Base-by-base conservation (phyloP, 2,797 vertebrate species). In the Psittacula echo region DNA sequence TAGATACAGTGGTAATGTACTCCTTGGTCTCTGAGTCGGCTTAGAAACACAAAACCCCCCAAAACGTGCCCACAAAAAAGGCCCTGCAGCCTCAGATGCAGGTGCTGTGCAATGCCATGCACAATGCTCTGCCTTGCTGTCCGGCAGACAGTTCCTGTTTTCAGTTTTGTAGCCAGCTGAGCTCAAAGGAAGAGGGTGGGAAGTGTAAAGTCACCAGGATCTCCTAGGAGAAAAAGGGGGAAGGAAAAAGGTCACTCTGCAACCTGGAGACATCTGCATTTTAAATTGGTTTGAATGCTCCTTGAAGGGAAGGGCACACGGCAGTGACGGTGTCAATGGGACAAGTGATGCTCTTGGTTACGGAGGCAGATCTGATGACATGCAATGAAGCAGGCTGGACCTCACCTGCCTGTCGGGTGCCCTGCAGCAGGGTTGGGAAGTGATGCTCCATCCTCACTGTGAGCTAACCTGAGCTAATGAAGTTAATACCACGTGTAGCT, bases 371-470 rank as follows among this genome's bases (percentile, higher is more conserved):
- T 45, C 44, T 32, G 45, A 20, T 34, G 81, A 30, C 7, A 11
- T 3, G 11, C 10, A 5, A 11, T 14, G 79, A 27, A 21, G 58
- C 47, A 9, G 70, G 32, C 44, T 8, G 53, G 34, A 7, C 19
- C 44, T 68, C 39, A 4, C 13, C 48, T 11, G 32, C n/a, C 24
- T 34, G 22, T 24, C n/a, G 10, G 22, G 56, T 34, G 56, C 56
- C 56, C 56, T 22, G 5, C n/a, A 58, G 56, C 56, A 58, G 22
- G 64, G 60, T 67, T 26, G 23, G 7, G 44, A 7, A 20, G 20
- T 1, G 26, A 32, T 56, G 72, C 47, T 68, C 6, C 2, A 0
- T 30, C 3, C 16, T 32, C 56, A 0, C 70, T 2, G 47, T 0
- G 45, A 75, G 54, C 73, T 60, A 11, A 39, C n/a, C 60, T 4